Evolutionary conservation across 2,888 invertebrate genomes (phyloP).

Genomic region (Xestia xanthographa): DNA sequence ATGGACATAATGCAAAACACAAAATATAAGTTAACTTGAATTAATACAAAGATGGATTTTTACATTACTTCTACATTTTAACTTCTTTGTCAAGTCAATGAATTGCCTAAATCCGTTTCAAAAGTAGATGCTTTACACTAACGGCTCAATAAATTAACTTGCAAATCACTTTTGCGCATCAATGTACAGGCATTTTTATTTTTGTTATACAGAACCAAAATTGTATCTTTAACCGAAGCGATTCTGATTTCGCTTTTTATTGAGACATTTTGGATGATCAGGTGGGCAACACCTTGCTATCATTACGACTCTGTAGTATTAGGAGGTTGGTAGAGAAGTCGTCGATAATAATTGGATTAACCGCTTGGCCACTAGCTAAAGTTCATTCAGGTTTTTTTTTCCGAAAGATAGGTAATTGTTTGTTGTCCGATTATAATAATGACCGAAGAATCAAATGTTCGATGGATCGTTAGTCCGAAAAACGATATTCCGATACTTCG

Average conservation of each 20-base stretch:
- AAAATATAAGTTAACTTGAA: no score
- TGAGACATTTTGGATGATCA: constrained; percentile 15
- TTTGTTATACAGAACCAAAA: constrained; percentile 30
- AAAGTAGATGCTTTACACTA: not conserved
- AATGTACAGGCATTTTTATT: constrained; percentile 52
- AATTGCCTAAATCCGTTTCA: not conserved
- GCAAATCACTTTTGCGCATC: constrained; percentile 30
- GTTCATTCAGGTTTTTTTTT: not conserved
- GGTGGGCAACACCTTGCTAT: constrained; percentile 48
- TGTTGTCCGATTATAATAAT: no score
- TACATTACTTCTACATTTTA: not conserved
- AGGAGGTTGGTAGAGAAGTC: not conserved
- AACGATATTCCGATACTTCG: no score
- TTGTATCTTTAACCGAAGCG: constrained; percentile 33
- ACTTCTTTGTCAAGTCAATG: not conserved
- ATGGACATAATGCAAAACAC: not conserved
- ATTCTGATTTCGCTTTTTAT: constrained; percentile 50
- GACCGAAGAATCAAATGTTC: no score
- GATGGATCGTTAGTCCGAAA: no score
- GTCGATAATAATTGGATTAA: not conserved
- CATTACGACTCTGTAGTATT: not conserved
- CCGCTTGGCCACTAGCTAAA: not conserved
- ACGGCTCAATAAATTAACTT: not conserved
- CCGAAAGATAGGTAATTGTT: no score
- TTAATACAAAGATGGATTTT: not conserved